These are phyloP conservation scores for Phenganax subtilis DNA, from an alignment of 92 coral and sea anemone species.

Conservation along the genomic window DNA sequence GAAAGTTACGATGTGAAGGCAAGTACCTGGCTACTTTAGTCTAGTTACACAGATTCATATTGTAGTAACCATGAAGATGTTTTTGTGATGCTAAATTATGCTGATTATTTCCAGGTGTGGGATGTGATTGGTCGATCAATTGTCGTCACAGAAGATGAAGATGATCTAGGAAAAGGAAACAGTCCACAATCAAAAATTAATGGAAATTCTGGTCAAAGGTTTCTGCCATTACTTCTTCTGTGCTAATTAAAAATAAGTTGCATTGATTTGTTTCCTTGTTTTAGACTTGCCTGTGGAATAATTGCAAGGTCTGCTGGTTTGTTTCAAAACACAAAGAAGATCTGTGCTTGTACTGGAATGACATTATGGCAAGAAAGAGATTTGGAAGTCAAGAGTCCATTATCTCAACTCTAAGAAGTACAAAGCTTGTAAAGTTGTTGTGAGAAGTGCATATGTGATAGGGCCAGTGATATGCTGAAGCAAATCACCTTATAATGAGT, in stretches of 20 bases:
- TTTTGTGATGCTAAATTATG: background rate
- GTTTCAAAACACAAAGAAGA: slow-evolving; percentile 87
- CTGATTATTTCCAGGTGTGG: slow-evolving; percentile 65
- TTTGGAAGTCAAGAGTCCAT: slow-evolving; percentile 38
- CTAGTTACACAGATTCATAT: too few relatives aligned
- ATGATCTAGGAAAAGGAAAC: slow-evolving; percentile 72
- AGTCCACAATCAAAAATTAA: slow-evolving; percentile 58
- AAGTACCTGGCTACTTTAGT: background rate
- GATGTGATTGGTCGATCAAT: slow-evolving; percentile 92
- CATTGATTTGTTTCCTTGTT: background rate
- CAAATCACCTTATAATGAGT: too few relatives aligned
- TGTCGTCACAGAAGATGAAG: slow-evolving; percentile 77
- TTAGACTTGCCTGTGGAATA: slow-evolving; percentile 89
- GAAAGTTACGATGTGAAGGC: slow-evolving; percentile 77
- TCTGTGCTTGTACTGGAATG: slow-evolving; percentile 90
- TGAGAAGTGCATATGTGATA: too few relatives aligned
- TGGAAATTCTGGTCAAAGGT: slow-evolving; percentile 95
- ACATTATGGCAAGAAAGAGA: slow-evolving; percentile 87
- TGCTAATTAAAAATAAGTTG: background rate
- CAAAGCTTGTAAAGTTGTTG: too few relatives aligned
- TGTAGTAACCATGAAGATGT: background rate
- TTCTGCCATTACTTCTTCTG: background rate
- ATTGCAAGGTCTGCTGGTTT: slow-evolving; percentile 99
- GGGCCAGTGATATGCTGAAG: too few relatives aligned
- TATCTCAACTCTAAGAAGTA: slow-evolving; percentile 8